A percentile compares a stretch with the other conserved stretches of the same genome.
These are phyloP conservation scores for Stylophora pistillata DNA, from an alignment of 64 coral and sea anemone genomes.

Conservation along the genomic window DNA sequence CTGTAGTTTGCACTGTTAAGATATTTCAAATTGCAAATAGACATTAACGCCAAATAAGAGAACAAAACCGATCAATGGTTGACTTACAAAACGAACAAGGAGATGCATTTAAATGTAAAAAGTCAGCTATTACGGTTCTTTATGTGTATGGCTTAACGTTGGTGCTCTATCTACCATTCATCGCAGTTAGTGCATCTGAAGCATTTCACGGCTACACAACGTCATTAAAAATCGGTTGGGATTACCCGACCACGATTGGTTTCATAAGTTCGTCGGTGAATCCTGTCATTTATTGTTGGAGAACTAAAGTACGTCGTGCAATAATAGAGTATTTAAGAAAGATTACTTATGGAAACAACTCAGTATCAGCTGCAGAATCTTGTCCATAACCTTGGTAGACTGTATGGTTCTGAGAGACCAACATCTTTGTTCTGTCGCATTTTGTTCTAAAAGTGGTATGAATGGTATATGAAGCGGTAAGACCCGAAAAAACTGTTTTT, in stretches of 20 bases:
- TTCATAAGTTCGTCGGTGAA: background rate
- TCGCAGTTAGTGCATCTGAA: background rate
- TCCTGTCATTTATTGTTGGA: background rate
- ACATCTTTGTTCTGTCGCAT: too few relatives aligned
- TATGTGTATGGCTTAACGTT: slow-evolving; percentile 15
- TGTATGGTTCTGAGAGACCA: too few relatives aligned
- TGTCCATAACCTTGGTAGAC: too few relatives aligned
- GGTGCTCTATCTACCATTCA: background rate
- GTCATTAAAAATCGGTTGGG: background rate
- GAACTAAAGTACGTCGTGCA: background rate
- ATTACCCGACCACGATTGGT: background rate
- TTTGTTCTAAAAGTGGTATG: too few relatives aligned
- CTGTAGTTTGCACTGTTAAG: background rate
- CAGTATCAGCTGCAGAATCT: too few relatives aligned
- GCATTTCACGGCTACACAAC: background rate
- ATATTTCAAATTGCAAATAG: slow-evolving; percentile 24
- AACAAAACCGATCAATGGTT: background rate
- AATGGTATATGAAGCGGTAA: too few relatives aligned
- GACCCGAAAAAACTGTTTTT: too few relatives aligned
- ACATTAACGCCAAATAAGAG: slow-evolving; percentile 39
- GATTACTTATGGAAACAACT: background rate
- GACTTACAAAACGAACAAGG: background rate
- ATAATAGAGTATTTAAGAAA: background rate
- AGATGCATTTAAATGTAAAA: slow-evolving; percentile 7
- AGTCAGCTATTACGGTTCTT: slow-evolving; percentile 12